phyloP scores from a whole-genome alignment of 1,140 invertebrate species.

The Lethocerus indicus region DNA sequence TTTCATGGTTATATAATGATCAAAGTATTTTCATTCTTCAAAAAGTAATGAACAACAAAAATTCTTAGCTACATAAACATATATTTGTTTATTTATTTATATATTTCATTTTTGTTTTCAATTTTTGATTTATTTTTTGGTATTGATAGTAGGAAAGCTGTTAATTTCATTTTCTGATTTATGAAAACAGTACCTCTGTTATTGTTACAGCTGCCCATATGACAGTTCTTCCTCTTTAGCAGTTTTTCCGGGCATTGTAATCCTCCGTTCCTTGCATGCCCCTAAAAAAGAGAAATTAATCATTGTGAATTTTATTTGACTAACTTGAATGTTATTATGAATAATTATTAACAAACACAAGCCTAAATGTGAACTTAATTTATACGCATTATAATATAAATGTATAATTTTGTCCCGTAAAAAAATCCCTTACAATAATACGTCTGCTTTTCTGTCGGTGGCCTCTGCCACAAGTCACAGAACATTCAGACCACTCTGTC shows the following conservation, averaged over 20 bases:
- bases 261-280: slow-evolving; percentile 44
- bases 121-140: too few relatives aligned
- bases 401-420: not conserved
- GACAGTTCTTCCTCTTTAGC: slow-evolving; percentile 31
- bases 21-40: too few relatives aligned
- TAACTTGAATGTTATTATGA: not conserved
- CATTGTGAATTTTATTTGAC: not conserved
- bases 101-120: too few relatives aligned
- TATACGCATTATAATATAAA: not conserved
- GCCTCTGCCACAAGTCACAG: slow-evolving; percentile 28
- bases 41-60: too few relatives aligned
- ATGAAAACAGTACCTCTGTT: too few relatives aligned
- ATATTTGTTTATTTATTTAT: too few relatives aligned
- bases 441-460: slow-evolving; percentile 25
- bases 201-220: too few relatives aligned
- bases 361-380: not conserved
- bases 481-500: slow-evolving; percentile 30
- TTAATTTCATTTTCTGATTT: too few relatives aligned
- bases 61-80: too few relatives aligned
- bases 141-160: too few relatives aligned
- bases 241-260: slow-evolving; percentile 44
- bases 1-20: too few relatives aligned
- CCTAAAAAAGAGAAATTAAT: slow-evolving; percentile 19
- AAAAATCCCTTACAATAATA: slow-evolving; percentile 22
- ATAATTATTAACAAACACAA: not conserved